Evolutionary conservation across 2,113 vertebrate genomes (phyloP), one percentile per base, ranked within the genome.

Genomic region (Panthera tigris): DNA sequence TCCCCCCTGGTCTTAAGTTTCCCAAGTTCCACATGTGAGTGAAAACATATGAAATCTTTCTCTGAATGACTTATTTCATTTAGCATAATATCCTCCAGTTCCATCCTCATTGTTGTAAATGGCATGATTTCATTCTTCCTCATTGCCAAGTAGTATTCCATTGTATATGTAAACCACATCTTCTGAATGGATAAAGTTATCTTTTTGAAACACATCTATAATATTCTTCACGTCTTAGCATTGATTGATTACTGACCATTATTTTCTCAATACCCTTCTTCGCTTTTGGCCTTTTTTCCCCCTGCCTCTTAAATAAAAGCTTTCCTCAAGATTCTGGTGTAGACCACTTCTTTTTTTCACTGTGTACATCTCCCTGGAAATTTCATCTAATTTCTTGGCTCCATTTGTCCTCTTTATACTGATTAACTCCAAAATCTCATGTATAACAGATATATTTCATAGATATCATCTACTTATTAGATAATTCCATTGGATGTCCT

Each of bases 201-300:
- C 31, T 91, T 96, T 95, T 61, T 91, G 79, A 91, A 85, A 79
- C 31, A 45, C 11, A 33, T 84, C n/a, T n/a, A 94, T 91, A 48
- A 12, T 91, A 31, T 69, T 86, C 27, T 93, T 89, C 16, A n/a
- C 82, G n/a, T 79, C 57, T 78, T 57, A 91, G 45, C 23, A 6
- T 41, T 96, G 74, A 16, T 55, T 80, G 68, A 90, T 31, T 73
- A 36, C 36, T 52, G 41, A 41, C 15, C 52, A 10, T 52, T 92
- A 14, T 52, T 94, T 97, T 92, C 73, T 57, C 85, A n/a, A 2
- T 86, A 25, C 63, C 41, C 11, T 66, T 14, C 55, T 90, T 79
- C 88, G 74, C 16, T 33, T 91, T 83, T 76, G 68, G 25, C 50
- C 48, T 50, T 88, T 29, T 89, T 27, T 76, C 7, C 7, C 7